These are phyloP conservation scores for Pseudococcus jackbeardsleyi DNA, from an alignment of 2,888 invertebrate genomes.

Conservation along the genomic window DNA sequence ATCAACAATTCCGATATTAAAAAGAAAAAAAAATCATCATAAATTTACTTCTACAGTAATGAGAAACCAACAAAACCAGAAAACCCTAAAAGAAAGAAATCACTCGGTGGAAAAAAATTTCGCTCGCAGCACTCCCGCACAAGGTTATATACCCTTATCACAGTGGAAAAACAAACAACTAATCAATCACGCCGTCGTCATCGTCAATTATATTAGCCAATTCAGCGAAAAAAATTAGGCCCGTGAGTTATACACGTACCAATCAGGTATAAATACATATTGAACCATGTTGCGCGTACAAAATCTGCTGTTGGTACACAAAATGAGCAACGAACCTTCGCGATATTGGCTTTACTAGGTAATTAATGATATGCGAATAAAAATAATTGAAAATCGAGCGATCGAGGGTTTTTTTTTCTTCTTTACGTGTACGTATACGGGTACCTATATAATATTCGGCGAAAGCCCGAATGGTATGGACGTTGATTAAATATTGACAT, in stretches of 20 bases:
- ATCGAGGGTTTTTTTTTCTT: neutral
- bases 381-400: constrained; percentile 33
- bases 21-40: neutral
- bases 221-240: constrained; percentile 26
- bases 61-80: neutral
- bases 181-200: constrained; percentile 26
- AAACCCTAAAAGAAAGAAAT: neutral
- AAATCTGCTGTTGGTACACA: neutral
- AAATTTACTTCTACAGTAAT: neutral
- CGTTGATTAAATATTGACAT: constrained; percentile 47
- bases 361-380: constrained; percentile 41
- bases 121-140: neutral
- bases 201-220: neutral
- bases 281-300: constrained; percentile 8
- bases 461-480: constrained; percentile 2
- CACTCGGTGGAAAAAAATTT: neutral
- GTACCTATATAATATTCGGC: neutral
- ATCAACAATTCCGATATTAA: neutral
- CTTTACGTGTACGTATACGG: neutral
- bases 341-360: neutral
- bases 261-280: constrained; percentile 8
- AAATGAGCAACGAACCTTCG: neutral
- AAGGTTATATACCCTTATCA: neutral
- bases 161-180: constrained; percentile 32
- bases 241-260: neutral